A percentile compares a stretch with the other conserved stretches of the same genome.
Conservation (phyloP, 2,113 vertebrate genomes). For the Lagopus leucura region DNA sequence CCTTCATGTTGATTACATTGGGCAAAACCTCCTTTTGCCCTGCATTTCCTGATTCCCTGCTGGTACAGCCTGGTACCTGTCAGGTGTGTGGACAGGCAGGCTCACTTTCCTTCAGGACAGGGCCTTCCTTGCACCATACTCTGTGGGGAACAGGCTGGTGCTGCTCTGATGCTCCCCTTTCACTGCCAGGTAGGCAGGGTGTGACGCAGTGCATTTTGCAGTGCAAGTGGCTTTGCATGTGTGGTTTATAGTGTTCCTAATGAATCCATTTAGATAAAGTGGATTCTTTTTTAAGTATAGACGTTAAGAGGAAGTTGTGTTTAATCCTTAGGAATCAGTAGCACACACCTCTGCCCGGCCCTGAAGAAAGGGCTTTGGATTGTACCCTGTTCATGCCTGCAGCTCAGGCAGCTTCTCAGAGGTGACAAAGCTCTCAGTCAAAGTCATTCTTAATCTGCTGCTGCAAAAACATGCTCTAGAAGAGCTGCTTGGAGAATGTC, state of each 20-base stretch:
- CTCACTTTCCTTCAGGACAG: neutral
- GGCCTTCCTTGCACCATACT: neutral
- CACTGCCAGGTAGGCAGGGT: neutral
- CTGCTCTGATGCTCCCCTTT: neutral
- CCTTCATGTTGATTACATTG: rapidly evolving
- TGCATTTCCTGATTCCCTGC: neutral
- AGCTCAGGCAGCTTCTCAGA: conserved; percentile 8
- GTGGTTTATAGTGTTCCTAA: conserved; percentile 26
- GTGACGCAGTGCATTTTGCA: neutral
- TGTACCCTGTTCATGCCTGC: neutral
- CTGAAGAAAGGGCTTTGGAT: neutral
- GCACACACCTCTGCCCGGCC: neutral
- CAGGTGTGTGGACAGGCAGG: rapidly evolving
- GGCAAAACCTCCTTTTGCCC: neutral
- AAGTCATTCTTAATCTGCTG: conserved; percentile 22
- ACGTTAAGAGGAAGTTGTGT: conserved; percentile 9
- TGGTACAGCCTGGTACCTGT: neutral
- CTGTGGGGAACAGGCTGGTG: neutral
- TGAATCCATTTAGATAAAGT: conserved; percentile 65
- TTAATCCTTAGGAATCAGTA: conserved; percentile 57
- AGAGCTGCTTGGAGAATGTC: neutral
- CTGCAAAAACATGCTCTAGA: neutral
- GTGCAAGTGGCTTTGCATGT: conserved; percentile 45
- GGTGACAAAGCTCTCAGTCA: conserved; percentile 48
- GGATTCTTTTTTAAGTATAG: conserved; percentile 47